Evolutionary conservation across 2,797 vertebrate genomes (phyloP), one percentile per base, ranked within the genome.

Genomic region (Nannoperca australis): DNA sequence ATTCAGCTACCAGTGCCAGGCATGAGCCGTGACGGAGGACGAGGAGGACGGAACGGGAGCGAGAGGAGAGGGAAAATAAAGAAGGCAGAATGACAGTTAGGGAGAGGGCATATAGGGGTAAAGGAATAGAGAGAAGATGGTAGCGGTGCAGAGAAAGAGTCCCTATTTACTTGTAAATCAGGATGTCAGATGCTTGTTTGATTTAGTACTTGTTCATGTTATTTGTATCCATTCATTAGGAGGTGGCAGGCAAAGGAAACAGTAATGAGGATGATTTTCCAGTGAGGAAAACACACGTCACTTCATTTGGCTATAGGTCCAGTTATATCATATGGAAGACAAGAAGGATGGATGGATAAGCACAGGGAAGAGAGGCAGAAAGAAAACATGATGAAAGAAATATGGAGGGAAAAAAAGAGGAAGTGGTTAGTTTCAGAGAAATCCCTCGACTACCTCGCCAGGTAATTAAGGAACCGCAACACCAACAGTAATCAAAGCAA

Each of bases 401-500:
- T 14, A 36, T 2, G 15, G 49, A 64, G 17, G 20, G 36, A 36
- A 56, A 14, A 68, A 64, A 42, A 47, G 22, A 76, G 14, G 36
- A 70, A 44, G 53, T 1, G 1, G 4, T 0, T 38, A 44, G 58
- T 54, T 61, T 34, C 32, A 61, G 22, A 59, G 56, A 70, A 87
- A 76, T 63, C 75, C 76, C 71, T 70, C 11, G 24, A 32, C 66
- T 55, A 58, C 58, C 27, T 69, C 6, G 50, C 66, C 69, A 50
- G 76, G 79, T 88, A 85, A 91, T 85, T 81, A 86, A 83, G 50
- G 68, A 80, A 77, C n/a, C 1, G 27, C 51, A 76, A 76, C 47
- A 71, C 47, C 79, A 85, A 72, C 13, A 76, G 59, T 51, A 90
- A 85, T 87, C 74, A 79, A 70, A 81, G 78, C 54, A 59, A 3